These are phyloP conservation scores for Clinocottus analis DNA, from an alignment of 2,113 vertebrate species.

Conservation along the genomic window DNA sequence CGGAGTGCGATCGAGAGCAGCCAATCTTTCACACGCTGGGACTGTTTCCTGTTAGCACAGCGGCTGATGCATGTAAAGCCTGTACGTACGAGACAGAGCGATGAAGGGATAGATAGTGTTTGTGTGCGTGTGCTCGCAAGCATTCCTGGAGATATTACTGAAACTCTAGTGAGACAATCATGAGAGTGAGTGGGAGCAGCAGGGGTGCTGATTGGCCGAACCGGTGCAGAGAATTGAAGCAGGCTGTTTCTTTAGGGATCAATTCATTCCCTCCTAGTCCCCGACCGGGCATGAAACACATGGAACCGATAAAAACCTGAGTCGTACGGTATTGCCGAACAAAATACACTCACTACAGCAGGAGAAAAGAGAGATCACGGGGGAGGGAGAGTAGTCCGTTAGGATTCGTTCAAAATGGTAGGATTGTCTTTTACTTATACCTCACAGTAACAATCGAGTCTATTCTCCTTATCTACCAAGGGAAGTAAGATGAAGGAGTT, in stretches of 20 bases:
- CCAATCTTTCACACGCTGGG: neutral
- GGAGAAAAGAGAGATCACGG: constrained; percentile 35
- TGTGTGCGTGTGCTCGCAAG: constrained; percentile 35
- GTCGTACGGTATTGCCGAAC: constrained; percentile 29
- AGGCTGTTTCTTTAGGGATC: constrained; percentile 69
- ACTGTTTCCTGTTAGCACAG: constrained; percentile 22
- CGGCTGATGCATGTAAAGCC: neutral
- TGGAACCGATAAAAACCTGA: constrained; percentile 70
- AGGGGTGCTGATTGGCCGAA: constrained; percentile 62
- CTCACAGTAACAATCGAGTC: constrained; percentile 18
- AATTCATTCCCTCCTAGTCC: constrained; percentile 61
- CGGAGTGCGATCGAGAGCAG: neutral
- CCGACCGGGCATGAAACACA: constrained; percentile 63
- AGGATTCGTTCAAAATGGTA: neutral
- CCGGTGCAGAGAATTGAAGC: constrained; percentile 50
- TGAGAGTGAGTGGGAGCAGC: constrained; percentile 57
- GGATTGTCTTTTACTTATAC: constrained; percentile 43
- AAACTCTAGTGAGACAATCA: constrained; percentile 38
- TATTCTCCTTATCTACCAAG: constrained; percentile 39
- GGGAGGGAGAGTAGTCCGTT: constrained; percentile 26
- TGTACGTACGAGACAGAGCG: constrained; percentile 1
- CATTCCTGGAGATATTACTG: constrained; percentile 61
- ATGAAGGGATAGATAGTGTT: constrained; percentile 25
- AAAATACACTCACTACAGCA: constrained; percentile 40
- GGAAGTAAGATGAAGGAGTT: constrained; percentile 40